Percentiles rank a stretch among this genome's conserved stretches.
Evolutionary conservation across 1,140 invertebrate species (phyloP).

Genomic region (Drosophila mojavensis): DNA sequence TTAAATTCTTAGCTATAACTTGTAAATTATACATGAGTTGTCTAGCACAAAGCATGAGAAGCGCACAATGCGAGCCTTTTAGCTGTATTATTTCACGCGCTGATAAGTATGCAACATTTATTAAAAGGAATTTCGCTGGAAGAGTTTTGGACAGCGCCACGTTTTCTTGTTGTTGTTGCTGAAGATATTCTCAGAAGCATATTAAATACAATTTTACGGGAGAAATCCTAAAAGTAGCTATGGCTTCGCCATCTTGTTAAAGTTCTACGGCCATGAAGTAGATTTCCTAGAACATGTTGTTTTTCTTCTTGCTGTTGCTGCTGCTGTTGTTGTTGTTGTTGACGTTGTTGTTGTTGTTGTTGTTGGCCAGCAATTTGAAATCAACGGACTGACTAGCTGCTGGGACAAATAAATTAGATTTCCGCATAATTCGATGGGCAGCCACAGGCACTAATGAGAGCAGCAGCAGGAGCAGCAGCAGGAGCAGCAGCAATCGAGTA

Average conservation of each 20-base stretch:
- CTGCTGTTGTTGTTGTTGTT: slow-evolving; percentile 2
- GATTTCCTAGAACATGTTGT: slow-evolving; percentile 29
- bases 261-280: slow-evolving; percentile 17
- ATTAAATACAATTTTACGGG: slow-evolving; percentile 1
- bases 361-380: slow-evolving; percentile 38
- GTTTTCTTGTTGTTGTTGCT: slow-evolving; percentile 16
- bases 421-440: slow-evolving; percentile 57
- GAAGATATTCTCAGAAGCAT: slow-evolving; percentile 11
- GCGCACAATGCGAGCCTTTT: not conserved
- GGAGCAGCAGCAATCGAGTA: slow-evolving; percentile 1
- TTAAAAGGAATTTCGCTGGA: slow-evolving; percentile 1
- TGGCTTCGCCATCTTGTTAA: slow-evolving; percentile 16
- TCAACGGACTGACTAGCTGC: slow-evolving; percentile 34
- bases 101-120: slow-evolving; percentile 7
- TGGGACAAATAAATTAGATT: slow-evolving; percentile 65
- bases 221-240: slow-evolving; percentile 8
- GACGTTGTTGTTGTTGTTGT: slow-evolving; percentile 11
- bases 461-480: slow-evolving; percentile 7
- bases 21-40: not conserved
- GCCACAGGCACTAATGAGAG: slow-evolving; percentile 59
- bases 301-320: not conserved
- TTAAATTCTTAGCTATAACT: no score
- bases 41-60: not conserved
- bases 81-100: not conserved
- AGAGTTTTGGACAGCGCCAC: slow-evolving; percentile 15